Conservation (phyloP, 2,113 vertebrate genomes). For the Vimba vimba region DNA sequence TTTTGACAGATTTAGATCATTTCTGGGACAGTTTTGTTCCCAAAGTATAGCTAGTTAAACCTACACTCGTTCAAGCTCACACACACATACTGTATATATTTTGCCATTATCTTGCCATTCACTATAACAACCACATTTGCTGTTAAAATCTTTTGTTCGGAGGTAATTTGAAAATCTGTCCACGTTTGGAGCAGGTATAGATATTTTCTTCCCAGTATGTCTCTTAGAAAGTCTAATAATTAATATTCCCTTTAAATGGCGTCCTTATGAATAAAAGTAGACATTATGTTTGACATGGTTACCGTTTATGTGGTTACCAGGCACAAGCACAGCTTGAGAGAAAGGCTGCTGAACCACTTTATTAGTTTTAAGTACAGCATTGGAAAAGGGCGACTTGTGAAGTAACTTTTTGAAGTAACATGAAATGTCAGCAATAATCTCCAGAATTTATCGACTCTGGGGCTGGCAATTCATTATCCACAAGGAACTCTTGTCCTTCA, state of each 20-base stretch:
- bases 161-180: not conserved
- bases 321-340: not conserved
- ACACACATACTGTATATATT: not conserved
- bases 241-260: not conserved
- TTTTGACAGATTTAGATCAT: constrained; percentile 3
- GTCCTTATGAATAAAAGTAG: not conserved
- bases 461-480: not conserved
- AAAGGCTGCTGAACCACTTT: not conserved
- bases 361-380: not conserved
- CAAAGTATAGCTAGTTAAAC: constrained; percentile 1
- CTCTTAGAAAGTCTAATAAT: not conserved
- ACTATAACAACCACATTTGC: not conserved
- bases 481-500: constrained; percentile 22
- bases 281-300: not conserved
- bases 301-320: not conserved
- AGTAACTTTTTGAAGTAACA: not conserved
- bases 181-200: not conserved
- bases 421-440: constrained; percentile 38
- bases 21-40: not conserved
- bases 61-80: not conserved
- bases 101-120: not conserved
- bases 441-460: constrained; percentile 11
- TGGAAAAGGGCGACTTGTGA: constrained; percentile 13
- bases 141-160: not conserved
- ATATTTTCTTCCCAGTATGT: not conserved